Percentiles rank a stretch among this genome's conserved stretches.
phyloP scores from a whole-genome alignment of 2,797 vertebrate genomes.

The Limosa lapponica region DNA sequence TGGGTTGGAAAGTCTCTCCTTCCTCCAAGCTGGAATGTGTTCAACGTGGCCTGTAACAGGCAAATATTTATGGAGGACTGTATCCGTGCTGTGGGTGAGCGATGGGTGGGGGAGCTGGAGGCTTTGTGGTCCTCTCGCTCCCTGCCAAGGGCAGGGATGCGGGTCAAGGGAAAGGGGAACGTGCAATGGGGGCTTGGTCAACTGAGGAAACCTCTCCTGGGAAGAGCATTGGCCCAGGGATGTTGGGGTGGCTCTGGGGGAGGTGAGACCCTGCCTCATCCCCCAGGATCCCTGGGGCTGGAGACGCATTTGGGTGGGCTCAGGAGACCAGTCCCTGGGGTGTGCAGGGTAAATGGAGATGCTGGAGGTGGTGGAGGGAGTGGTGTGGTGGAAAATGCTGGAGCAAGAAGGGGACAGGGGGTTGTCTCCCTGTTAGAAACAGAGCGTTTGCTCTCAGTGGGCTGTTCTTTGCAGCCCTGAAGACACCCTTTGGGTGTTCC shows the following conservation, averaged over 20 bases:
- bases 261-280: fast-evolving
- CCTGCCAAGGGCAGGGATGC: fast-evolving
- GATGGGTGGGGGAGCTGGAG: background rate
- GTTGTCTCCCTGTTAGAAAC: background rate
- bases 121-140: background rate
- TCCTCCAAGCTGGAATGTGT: background rate
- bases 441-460: background rate
- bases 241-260: background rate
- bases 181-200: fast-evolving
- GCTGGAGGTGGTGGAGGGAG: background rate
- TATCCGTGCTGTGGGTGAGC: background rate
- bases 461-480: background rate
- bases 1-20: background rate
- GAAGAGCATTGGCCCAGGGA: background rate
- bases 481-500: background rate
- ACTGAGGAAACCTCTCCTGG: background rate
- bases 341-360: background rate
- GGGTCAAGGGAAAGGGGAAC: background rate
- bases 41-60: background rate
- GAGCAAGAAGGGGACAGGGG: background rate
- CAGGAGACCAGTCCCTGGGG: background rate
- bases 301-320: background rate
- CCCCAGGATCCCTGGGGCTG: no score
- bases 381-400: fast-evolving
- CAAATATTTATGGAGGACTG: background rate